Conservation (phyloP, 2,888 invertebrate genomes). For the Sarcophaga carnaria region DNA sequence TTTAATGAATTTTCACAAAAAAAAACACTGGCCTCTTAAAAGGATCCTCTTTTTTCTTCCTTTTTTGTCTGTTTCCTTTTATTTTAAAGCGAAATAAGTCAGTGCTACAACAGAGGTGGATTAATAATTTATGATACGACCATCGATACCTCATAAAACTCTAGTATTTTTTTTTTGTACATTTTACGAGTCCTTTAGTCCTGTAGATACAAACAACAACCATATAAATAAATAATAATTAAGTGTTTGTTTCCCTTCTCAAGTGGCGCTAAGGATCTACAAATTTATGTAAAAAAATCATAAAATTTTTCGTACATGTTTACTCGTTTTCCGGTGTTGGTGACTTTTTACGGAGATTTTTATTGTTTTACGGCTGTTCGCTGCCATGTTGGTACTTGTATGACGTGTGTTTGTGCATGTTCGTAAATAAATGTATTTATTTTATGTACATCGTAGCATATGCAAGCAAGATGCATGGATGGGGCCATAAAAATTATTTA, state of each 20-base stretch:
- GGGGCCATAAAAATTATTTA: conserved; percentile 6
- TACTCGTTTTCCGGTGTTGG: background rate
- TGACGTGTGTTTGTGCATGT: background rate
- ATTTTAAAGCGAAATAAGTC: conserved; percentile 13
- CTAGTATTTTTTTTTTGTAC: background rate
- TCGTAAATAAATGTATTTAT: background rate
- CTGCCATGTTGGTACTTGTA: background rate
- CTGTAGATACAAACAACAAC: background rate
- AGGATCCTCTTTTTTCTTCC: background rate
- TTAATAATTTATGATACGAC: conserved; percentile 14
- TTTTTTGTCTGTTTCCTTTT: background rate
- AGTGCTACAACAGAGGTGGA: background rate
- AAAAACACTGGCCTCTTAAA: background rate
- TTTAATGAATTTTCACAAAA: too few relatives aligned
- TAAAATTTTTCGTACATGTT: conserved; percentile 17
- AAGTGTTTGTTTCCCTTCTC: conserved; percentile 9
- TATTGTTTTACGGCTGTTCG: conserved; percentile 13
- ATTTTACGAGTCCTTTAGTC: background rate
- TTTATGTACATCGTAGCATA: background rate
- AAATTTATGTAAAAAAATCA: conserved; percentile 35
- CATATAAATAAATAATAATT: conserved; percentile 20
- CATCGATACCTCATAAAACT: background rate
- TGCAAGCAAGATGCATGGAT: background rate
- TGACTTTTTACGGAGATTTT: conserved; percentile 1
- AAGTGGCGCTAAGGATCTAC: conserved; percentile 8